Percentiles rank a stretch among this genome's conserved stretches.
Conservation (phyloP, 1,140 invertebrate genomes). For the fruit fly (Drosophila melanogaster) region DNA sequence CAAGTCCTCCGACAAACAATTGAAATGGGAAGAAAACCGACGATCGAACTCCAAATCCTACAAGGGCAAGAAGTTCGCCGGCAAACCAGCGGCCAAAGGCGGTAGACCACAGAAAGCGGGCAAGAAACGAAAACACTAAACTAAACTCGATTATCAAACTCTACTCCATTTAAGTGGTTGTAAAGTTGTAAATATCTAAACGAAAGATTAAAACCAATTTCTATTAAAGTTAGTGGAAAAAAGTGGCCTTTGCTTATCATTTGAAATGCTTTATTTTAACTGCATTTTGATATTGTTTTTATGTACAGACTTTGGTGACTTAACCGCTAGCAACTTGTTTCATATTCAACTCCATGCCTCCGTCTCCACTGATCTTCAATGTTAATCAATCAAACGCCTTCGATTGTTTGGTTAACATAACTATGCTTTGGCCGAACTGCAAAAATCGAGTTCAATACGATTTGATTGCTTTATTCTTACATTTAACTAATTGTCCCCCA, state of each 20-base stretch:
- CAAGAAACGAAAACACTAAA: slow-evolving; percentile 69
- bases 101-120: slow-evolving; percentile 37
- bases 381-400: slow-evolving; percentile 37
- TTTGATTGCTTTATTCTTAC: slow-evolving; percentile 56
- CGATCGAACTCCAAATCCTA: slow-evolving; percentile 76
- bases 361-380: slow-evolving; percentile 13
- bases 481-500: slow-evolving; percentile 49
- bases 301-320: slow-evolving; percentile 77
- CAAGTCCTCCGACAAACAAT: slow-evolving; percentile 88
- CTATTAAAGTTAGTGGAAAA: slow-evolving; percentile 15
- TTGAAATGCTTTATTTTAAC: slow-evolving; percentile 73
- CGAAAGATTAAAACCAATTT: slow-evolving; percentile 10
- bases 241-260: slow-evolving; percentile 3
- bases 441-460: slow-evolving; percentile 34
- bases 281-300: slow-evolving; percentile 49
- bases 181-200: slow-evolving; percentile 37
- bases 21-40: slow-evolving; percentile 88
- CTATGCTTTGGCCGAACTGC: slow-evolving; percentile 46
- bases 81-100: slow-evolving; percentile 19
- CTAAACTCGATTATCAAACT: neutral
- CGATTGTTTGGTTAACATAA: slow-evolving; percentile 14
- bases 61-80: slow-evolving; percentile 54
- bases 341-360: slow-evolving; percentile 7
- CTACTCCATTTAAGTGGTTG: neutral
- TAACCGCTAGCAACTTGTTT: slow-evolving; percentile 55